These are phyloP conservation scores for Chiroxiphia lanceolata DNA, from an alignment of 2,797 vertebrate genomes.

Conservation along the genomic window DNA sequence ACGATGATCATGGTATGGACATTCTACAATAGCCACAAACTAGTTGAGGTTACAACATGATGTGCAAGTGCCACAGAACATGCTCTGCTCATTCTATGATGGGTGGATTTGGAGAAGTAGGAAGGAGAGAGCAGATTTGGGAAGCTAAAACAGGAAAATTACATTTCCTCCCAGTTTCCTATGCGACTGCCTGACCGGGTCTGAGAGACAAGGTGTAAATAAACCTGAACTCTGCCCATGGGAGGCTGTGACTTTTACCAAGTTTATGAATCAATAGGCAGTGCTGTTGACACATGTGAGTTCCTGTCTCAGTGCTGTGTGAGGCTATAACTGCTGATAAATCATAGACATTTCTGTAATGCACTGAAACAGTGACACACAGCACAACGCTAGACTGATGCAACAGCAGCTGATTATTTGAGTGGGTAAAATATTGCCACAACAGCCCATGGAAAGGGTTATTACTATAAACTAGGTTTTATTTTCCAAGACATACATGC, in stretches of 20 bases:
- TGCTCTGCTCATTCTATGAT: background rate
- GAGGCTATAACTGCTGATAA: background rate
- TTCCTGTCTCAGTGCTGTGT: background rate
- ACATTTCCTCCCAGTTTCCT: background rate
- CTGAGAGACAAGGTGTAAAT: background rate
- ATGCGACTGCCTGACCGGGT: background rate
- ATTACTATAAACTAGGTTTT: background rate
- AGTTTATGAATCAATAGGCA: background rate
- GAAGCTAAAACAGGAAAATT: background rate
- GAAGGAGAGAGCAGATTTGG: background rate
- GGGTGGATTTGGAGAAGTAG: background rate
- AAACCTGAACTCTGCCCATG: background rate
- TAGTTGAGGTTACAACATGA: background rate
- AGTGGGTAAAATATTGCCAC: background rate
- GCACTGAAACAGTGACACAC: background rate
- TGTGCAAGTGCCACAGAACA: background rate
- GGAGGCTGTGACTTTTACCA: background rate
- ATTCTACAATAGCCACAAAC: background rate
- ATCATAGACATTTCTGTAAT: background rate
- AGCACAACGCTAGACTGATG: no score
- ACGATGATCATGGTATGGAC: accelerated
- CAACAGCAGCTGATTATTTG: background rate
- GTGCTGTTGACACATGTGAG: background rate
- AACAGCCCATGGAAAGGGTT: background rate
- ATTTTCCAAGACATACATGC: background rate